Conservation (phyloP, 2,888 invertebrate genomes). For the Lepidocyrtoides sp. region DNA sequence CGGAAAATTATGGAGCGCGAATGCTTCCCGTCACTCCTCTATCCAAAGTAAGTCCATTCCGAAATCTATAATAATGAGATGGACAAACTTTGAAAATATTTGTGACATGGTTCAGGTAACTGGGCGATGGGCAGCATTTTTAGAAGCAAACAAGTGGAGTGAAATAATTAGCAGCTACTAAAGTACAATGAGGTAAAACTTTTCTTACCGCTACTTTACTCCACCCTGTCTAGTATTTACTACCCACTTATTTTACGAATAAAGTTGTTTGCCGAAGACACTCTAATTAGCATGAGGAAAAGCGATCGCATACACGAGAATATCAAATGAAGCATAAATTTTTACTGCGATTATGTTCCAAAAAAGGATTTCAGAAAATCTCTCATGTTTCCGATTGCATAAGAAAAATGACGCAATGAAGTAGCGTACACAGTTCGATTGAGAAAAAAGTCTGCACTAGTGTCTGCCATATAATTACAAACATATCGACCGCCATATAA, state of each 20-base stretch:
- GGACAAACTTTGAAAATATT: too few species aligned
- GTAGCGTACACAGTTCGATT: not conserved
- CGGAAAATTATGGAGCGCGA: too few species aligned
- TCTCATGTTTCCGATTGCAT: slow-evolving; percentile 42
- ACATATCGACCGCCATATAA: not conserved
- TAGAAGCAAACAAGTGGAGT: too few species aligned
- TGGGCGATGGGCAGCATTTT: too few species aligned
- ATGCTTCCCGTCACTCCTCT: too few species aligned
- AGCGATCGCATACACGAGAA: not conserved
- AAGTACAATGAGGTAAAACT: not conserved
- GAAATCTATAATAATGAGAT: too few species aligned
- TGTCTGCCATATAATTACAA: not conserved
- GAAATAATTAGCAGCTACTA: too few species aligned
- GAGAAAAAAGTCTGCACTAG: not conserved
- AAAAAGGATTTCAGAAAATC: slow-evolving; percentile 22
- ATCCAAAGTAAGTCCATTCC: too few species aligned
- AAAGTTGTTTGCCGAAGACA: not conserved
- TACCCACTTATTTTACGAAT: not conserved
- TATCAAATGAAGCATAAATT: slow-evolving; percentile 37
- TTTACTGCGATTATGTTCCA: slow-evolving; percentile 29
- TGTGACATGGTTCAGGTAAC: too few species aligned
- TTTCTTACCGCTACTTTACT: not conserved
- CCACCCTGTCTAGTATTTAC: not conserved
- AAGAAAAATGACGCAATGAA: slow-evolving; percentile 10
- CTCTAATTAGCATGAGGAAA: slow-evolving; percentile 34